Evolutionary conservation across 2,113 vertebrate genomes (phyloP), one percentile per base, ranked within the genome.

Genomic region (Saccopteryx leptura): DNA sequence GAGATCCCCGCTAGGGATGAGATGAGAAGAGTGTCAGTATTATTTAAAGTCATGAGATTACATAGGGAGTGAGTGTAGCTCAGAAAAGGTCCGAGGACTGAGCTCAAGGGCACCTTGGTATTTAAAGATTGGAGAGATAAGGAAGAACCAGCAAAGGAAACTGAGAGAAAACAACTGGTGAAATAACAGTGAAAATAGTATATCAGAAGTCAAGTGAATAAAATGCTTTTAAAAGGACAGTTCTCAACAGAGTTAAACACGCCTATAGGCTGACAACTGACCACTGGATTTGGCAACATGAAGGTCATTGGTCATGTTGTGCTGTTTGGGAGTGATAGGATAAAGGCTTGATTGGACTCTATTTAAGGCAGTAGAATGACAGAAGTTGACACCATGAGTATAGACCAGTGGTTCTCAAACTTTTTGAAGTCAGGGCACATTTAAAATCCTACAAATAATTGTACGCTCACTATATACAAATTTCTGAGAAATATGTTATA

Each of bases 41-140:
- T 72, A n/a, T 83, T 80, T 94, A 46, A 66, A 91, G 58, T 56
- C 19, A 4, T 79, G 68, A 39, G 28, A 71, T 87, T 74, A 88
- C 12, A 4, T 85, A 65, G 12, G 33, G n/a, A 93, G 33, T 61
- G 11, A 81, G 4, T 46, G 0, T 24, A 87, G 56, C 39, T 2
- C 33, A 75, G 46, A 69, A 81, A 68, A 68, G 87, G 11, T 83
- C 69, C 78, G 66, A 61, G 26, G 66, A 39, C 72, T 50, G 48
- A 83, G 61, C 74, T 93, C 58, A 69, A 15, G 11, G 33, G 48
- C 12, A 75, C 24, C 50, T 91, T 65, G n/a, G 4, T 80, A 4
- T 69, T 79, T 54, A 31, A 88, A 81, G 52, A 10, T 71, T 88
- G 61, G 90, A 94, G 61, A 68, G 52, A 85, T 74, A n/a, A 89